Conservation (phyloP, 2,888 invertebrate genomes). For the Patella ulyssiponensis region DNA sequence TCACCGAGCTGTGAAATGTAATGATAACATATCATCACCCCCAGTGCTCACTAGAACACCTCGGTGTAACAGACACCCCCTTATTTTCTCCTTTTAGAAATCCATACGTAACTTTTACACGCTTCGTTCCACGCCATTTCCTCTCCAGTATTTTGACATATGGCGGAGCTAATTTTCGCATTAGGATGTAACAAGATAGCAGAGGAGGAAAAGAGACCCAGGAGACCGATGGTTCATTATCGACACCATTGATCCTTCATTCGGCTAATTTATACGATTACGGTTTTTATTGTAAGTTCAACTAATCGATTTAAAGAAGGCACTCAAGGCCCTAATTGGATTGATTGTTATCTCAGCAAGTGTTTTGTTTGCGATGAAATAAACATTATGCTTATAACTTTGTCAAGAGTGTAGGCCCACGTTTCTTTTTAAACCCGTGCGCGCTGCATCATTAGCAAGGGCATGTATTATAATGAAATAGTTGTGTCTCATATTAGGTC, state of each 20-base stretch:
- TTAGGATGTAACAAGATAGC: neutral
- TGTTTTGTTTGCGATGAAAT: no score
- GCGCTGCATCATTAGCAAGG: no score
- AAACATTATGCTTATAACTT: no score
- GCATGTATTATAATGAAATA: no score
- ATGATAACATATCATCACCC: constrained; percentile 4
- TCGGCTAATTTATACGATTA: neutral
- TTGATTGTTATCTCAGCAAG: no score
- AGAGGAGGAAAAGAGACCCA: neutral
- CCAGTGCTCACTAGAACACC: neutral
- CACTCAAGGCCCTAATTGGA: no score
- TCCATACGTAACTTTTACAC: neutral
- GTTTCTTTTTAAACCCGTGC: no score
- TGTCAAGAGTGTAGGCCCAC: no score
- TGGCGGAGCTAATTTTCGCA: constrained; percentile 5
- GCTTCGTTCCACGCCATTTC: neutral
- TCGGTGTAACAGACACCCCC: neutral
- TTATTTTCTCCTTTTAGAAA: constrained; percentile 2
- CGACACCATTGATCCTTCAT: neutral
- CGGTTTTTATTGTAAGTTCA: no score
- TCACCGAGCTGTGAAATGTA: neutral
- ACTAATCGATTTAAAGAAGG: no score
- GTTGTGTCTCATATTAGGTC: no score
- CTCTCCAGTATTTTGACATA: neutral
- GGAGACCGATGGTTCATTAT: neutral